Base-by-base conservation (phyloP, 2,797 vertebrate species). In the Acipenser ruthenus region DNA sequence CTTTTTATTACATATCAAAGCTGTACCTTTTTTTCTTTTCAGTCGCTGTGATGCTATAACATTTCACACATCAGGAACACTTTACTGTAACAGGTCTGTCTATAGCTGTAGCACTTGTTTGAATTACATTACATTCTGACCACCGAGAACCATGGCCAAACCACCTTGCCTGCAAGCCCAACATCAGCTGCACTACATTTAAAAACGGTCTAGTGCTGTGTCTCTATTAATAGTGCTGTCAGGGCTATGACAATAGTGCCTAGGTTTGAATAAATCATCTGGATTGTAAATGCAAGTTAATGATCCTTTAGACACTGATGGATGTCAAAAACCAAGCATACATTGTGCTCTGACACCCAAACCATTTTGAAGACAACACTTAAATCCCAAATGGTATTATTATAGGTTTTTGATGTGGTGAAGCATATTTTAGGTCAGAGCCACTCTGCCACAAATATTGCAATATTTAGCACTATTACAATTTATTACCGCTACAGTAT, bases 211-310 rank as follows among this genome's bases (percentile, higher is more conserved):
- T n/a, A 58, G 55, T n/a, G 12, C 55, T n/a, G 55, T 11, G 55
- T 58, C 55, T 58, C 7, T 11, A 58, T 58, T 58, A 58, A 58
- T 58, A 58, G 55, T 58, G 55, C 55, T 58, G 55, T 58, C 55
- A 15, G 1, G 11, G 52, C 8, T 58, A 7, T 58, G 10, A 58
- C 55, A 58, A 58, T 11, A n/a, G 10, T 58, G 55, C 55, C 55
- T 13, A 58, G 55, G 55, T 58, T 58, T 58, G 55, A 58, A 58
- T 7, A 58, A 58, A 10, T 58, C 55, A 58, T 58, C 55, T 58
- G 55, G 55, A 58, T 58, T 58, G 55, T 58, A 58, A 58, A 58
- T 58, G 55, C 55, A 58, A 58, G 55, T 58, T 58, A 58, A 58
- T 58, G 55, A 58, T 13, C 55, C 55, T 10, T 58, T 58, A 58